Evolutionary conservation across 2,888 invertebrate species (phyloP).

Genomic region (Troides aeacus): DNA sequence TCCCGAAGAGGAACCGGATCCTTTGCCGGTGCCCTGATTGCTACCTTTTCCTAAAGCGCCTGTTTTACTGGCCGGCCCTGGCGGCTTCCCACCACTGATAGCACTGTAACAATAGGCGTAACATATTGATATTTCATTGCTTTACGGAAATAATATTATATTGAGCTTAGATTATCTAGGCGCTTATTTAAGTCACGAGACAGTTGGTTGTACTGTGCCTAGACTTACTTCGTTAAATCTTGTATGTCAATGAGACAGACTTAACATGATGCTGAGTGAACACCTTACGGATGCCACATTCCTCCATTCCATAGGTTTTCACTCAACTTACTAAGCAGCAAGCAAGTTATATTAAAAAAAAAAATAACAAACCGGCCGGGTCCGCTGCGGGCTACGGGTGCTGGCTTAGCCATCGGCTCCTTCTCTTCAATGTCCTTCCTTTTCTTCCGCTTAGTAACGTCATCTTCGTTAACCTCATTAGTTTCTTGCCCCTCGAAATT

Average conservation of each 20-base stretch:
- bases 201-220: no score
- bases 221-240: no score
- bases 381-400: slow-evolving; percentile 57
- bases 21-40: slow-evolving; percentile 46
- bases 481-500: slow-evolving; percentile 75
- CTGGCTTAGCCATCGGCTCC: slow-evolving; percentile 79
- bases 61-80: slow-evolving; percentile 77
- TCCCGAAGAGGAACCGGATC: slow-evolving; percentile 44
- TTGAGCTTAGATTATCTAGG: no score
- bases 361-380: slow-evolving; percentile 54
- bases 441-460: slow-evolving; percentile 86
- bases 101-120: slow-evolving; percentile 42
- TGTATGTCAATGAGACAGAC: no score
- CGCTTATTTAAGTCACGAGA: no score
- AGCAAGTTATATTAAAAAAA: slow-evolving; percentile 1
- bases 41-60: slow-evolving; percentile 60
- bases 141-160: no score
- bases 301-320: no score
- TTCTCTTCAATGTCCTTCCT: slow-evolving; percentile 84
- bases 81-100: slow-evolving; percentile 72
- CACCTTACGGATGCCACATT: no score
- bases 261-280: no score
- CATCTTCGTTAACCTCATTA: slow-evolving; percentile 79
- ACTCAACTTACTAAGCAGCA: no score
- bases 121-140: no score